phyloP scores from a whole-genome alignment of 2,888 invertebrate genomes.

The Drosophila neotestacea region DNA sequence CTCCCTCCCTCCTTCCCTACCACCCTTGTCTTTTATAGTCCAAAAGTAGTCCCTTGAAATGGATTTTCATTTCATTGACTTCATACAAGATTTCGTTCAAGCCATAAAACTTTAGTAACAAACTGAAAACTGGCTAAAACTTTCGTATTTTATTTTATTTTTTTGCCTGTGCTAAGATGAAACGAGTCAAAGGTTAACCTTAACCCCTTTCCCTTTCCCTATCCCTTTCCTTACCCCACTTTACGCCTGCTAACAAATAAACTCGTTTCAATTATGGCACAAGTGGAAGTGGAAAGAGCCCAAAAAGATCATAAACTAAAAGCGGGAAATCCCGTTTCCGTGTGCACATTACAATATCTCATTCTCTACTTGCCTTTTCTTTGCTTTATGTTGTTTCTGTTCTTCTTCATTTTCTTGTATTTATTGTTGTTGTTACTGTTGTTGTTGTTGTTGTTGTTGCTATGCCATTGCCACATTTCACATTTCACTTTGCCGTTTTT shows the following conservation, averaged over 20 bases:
- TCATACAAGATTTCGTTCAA: conserved; percentile 33
- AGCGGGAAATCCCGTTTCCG: conserved; percentile 53
- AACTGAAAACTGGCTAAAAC: conserved; percentile 31
- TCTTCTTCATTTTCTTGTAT: not conserved
- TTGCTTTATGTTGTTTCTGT: conserved; percentile 2
- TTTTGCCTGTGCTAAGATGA: not conserved
- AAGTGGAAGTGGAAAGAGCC: conserved; percentile 15
- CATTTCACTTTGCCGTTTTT: conserved; percentile 5
- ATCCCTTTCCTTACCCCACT: too few relatives aligned
- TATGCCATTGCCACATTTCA: conserved; percentile 20
- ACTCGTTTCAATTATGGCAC: conserved; percentile 59
- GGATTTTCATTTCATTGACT: conserved; percentile 35
- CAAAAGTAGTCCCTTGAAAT: conserved; percentile 1
- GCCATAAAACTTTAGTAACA: conserved; percentile 29
- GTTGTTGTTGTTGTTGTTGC: conserved; percentile 4
- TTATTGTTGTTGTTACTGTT: too few relatives aligned
- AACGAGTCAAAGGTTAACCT: conserved; percentile 7
- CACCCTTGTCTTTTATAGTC: too few relatives aligned
- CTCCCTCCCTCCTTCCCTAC: too few relatives aligned
- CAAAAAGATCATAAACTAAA: conserved; percentile 51
- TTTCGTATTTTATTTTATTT: conserved; percentile 6
- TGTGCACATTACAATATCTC: conserved; percentile 38
- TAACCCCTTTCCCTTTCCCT: too few relatives aligned
- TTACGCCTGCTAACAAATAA: conserved; percentile 16
- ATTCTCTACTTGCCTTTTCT: conserved; percentile 1